Percentiles rank a stretch among this genome's conserved stretches.
Conservation (phyloP, 2,113 vertebrate species). For the Toxotes jaculatrix region DNA sequence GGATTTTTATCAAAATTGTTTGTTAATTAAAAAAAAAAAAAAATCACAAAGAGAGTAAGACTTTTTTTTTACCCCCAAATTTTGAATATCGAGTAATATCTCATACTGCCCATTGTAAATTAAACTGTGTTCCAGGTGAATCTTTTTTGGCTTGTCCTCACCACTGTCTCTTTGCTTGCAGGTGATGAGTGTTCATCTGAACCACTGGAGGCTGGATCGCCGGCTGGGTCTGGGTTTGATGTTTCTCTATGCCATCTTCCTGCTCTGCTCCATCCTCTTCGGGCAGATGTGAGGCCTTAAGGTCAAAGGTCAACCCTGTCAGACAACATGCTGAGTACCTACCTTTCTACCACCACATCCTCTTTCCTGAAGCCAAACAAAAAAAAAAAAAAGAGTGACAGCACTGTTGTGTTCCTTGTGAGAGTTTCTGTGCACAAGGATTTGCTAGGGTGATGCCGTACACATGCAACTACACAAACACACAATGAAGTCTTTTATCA, state of each 20-base stretch:
- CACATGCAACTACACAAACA: conserved; percentile 38
- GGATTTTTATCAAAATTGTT: not conserved
- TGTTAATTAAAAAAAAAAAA: no score
- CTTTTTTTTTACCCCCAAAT: no score
- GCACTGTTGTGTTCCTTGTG: conserved; percentile 33
- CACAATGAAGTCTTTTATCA: conserved; percentile 17
- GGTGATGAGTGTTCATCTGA: conserved; percentile 85
- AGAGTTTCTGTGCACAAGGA: conserved; percentile 46
- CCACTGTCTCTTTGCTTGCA: conserved; percentile 38
- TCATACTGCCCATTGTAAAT: not conserved
- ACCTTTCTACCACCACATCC: conserved; percentile 12
- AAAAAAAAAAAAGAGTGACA: conserved; percentile 5
- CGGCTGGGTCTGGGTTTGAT: conserved; percentile 83
- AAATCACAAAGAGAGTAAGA: no score
- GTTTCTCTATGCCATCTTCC: conserved; percentile 85
- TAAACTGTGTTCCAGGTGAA: not conserved
- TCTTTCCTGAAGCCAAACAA: conserved; percentile 61
- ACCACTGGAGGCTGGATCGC: conserved; percentile 86
- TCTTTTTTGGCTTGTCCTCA: not conserved
- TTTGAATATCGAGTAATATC: not conserved
- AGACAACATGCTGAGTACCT: conserved; percentile 20
- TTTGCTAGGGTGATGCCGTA: conserved; percentile 1
- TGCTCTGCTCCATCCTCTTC: conserved; percentile 86
- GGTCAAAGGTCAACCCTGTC: conserved; percentile 46
- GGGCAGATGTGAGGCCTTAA: conserved; percentile 81